Evolutionary conservation across 2,113 vertebrate species (phyloP).

Genomic region (Tursiops truncatus): DNA sequence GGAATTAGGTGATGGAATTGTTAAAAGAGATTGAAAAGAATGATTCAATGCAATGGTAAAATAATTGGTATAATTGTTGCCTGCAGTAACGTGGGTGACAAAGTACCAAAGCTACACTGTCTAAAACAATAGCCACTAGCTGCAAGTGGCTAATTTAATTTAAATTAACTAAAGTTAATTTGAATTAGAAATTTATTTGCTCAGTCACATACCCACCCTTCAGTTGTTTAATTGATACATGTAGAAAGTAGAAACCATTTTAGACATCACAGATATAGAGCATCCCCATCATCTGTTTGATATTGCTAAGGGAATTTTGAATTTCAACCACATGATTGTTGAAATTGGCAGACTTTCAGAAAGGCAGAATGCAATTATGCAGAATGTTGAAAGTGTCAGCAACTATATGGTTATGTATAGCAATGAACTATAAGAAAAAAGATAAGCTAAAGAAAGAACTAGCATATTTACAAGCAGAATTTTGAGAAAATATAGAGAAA

Average conservation of each 20-base stretch:
- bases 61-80: background rate
- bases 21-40: background rate
- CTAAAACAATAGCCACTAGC: background rate
- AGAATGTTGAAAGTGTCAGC: background rate
- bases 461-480: background rate
- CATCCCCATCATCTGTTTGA: background rate
- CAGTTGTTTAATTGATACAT: background rate
- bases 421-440: background rate
- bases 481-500: background rate
- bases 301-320: background rate
- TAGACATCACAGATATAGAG: background rate
- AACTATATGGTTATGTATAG: background rate
- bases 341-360: background rate
- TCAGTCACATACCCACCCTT: background rate
- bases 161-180: background rate
- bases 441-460: background rate
- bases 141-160: background rate
- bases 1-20: background rate
- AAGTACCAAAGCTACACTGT: background rate
- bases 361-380: background rate
- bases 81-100: background rate
- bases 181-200: background rate
- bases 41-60: background rate
- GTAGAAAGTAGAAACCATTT: background rate
- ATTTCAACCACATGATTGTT: background rate